These are phyloP conservation scores for Clarias laeviceps DNA, from an alignment of 2,797 vertebrate species.

Conservation along the genomic window DNA sequence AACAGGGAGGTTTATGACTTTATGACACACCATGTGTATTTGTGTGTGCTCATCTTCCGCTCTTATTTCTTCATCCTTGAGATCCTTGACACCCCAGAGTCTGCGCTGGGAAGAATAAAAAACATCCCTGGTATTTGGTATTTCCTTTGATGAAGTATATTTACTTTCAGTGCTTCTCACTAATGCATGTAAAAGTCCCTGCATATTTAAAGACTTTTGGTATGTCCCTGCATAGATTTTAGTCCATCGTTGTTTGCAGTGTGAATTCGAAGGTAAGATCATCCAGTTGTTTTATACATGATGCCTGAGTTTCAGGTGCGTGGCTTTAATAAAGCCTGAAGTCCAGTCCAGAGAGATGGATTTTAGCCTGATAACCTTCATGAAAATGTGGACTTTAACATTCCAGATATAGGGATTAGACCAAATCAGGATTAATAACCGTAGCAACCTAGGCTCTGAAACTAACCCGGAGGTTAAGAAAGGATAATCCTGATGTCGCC, in stretches of 20 bases:
- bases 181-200: background rate
- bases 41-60: background rate
- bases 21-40: background rate
- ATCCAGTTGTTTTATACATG: background rate
- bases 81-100: background rate
- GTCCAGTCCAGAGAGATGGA: background rate
- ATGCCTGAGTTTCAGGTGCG: background rate
- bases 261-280: background rate
- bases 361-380: conserved; percentile 17
- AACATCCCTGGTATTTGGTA: conserved; percentile 32
- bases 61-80: conserved; percentile 16
- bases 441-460: background rate
- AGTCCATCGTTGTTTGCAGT: background rate
- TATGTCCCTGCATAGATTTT: background rate
- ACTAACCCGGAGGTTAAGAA: background rate
- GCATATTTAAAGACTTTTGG: conserved; percentile 5
- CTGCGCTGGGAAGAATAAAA: background rate
- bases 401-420: conserved; percentile 10
- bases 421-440: background rate
- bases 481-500: background rate
- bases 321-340: background rate
- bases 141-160: conserved; percentile 38
- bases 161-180: background rate
- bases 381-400: background rate
- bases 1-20: conserved; percentile 1